Base-by-base conservation (phyloP, 2,888 invertebrate genomes). In the Mimachlamys varia region DNA sequence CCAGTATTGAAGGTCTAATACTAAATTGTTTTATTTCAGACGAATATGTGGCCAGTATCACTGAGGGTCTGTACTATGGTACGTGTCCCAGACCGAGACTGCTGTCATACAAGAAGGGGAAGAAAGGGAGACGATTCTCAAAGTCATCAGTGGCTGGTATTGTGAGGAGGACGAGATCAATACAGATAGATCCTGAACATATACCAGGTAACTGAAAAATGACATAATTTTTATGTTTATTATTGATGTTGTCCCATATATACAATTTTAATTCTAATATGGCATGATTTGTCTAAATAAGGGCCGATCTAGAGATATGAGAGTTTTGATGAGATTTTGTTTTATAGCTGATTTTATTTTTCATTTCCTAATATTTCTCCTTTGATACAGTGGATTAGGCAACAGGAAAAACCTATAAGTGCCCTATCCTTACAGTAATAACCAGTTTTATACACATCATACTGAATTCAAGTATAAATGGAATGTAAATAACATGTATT, bases 101-200 rank as follows among this genome's bases (percentile, higher is more conserved):
- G 22, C 93, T 95, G 88, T 93, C 95, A 37, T 92, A 92, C n/a
- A 92, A 92, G 22, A 95, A 93, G 89, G 92, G 92, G 27, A 92
- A 91, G n/a, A 90, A 89, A 50, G 89, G 92, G n/a, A 87, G 91
- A 89, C 88, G 90, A 27, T 50, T 55, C n/a, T 88, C 89, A 0
- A 90, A 91, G 22, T 90, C 93, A 33, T 89, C 96, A 0, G 98
- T 99, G 37, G 98, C 98, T 95, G 99, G 99, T 90, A 99, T 99
- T 87, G 99, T 99, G 92, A 98, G 98, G 97, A 98, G 99, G 96
- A 99, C 99, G 0, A 97, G 99, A 93, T 99, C 99, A 19, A 99
- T 99, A 93, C 98, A 98, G 95, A 98, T 99, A 13, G 99, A 97
- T 90, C 94, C 96, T 27, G 96, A 95, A 76, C 96, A 97, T 89